Percentiles rank a stretch among this genome's conserved stretches.
Evolutionary conservation across 2,797 vertebrate genomes (phyloP).

Genomic region (Botia almorhae): DNA sequence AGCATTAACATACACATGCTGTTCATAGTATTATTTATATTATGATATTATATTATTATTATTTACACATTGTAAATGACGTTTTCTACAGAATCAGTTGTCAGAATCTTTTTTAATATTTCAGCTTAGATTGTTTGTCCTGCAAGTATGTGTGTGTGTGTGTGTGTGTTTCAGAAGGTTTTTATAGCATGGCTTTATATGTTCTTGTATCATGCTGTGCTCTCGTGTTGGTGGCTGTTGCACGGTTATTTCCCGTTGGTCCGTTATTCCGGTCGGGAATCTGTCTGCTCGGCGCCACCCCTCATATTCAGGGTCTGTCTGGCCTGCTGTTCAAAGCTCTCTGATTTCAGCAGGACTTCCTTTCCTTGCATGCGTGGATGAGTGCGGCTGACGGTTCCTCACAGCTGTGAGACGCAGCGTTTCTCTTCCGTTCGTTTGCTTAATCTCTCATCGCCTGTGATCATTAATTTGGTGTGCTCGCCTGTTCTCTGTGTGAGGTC

Average conservation of each 20-base stretch:
- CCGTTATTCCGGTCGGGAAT: conserved; percentile 63
- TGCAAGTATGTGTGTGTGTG: neutral
- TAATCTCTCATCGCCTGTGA: conserved; percentile 55
- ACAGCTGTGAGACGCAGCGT: conserved; percentile 61
- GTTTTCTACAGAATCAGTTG: no score
- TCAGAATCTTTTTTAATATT: no score
- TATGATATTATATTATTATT: no score
- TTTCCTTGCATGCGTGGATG: conserved; percentile 59
- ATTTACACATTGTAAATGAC: no score
- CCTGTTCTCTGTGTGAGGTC: conserved; percentile 59
- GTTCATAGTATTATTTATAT: no score
- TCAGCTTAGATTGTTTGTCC: neutral
- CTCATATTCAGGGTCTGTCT: conserved; percentile 58
- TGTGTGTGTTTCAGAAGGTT: conserved; percentile 23
- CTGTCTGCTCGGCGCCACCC: conserved; percentile 52
- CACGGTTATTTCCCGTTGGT: conserved; percentile 51
- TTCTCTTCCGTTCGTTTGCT: conserved; percentile 41
- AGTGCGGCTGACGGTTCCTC: conserved; percentile 58
- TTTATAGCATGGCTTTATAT: conserved; percentile 40
- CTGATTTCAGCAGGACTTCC: conserved; percentile 79
- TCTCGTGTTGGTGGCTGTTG: conserved; percentile 32
- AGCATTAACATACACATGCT: no score
- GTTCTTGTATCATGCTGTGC: conserved; percentile 27
- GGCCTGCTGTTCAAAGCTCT: conserved; percentile 75
- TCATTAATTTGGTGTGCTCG: conserved; percentile 58